Percentiles rank a stretch among this genome's conserved stretches.
Evolutionary conservation across 2,797 vertebrate species (phyloP).

Genomic region (Falco peregrinus): DNA sequence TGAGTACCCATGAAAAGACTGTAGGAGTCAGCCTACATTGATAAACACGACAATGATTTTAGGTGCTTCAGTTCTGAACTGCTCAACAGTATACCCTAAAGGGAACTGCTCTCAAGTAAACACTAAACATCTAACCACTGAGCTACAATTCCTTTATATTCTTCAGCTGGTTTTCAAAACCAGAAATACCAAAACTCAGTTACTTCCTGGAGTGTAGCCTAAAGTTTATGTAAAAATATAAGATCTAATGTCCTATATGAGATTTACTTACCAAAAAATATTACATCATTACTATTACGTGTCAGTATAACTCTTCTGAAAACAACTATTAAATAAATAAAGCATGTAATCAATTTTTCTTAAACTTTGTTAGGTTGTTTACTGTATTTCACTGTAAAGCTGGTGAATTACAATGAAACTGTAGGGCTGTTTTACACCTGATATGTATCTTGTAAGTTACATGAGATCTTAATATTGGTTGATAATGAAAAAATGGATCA

Average conservation of each 20-base stretch:
- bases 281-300: not conserved
- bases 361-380: not conserved
- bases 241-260: not conserved
- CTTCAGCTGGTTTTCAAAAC: not conserved
- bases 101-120: not conserved
- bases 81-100: not conserved
- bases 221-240: not conserved
- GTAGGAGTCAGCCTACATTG: not conserved
- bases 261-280: not conserved
- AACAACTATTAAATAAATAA: not conserved
- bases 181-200: not conserved
- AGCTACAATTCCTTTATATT: not conserved
- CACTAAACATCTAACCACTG: not conserved
- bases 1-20: not conserved
- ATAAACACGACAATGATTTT: not conserved
- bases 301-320: not conserved
- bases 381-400: not conserved
- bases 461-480: slow-evolving; percentile 14
- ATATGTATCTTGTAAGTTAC: slow-evolving; percentile 37
- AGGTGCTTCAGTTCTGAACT: not conserved
- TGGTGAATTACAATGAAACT: not conserved
- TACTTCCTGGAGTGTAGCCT: not conserved
- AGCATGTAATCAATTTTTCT: not conserved
- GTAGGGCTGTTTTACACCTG: not conserved
- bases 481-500: slow-evolving; percentile 33